Conservation (phyloP, 2,113 vertebrate genomes). For the Stictonetta naevosa region DNA sequence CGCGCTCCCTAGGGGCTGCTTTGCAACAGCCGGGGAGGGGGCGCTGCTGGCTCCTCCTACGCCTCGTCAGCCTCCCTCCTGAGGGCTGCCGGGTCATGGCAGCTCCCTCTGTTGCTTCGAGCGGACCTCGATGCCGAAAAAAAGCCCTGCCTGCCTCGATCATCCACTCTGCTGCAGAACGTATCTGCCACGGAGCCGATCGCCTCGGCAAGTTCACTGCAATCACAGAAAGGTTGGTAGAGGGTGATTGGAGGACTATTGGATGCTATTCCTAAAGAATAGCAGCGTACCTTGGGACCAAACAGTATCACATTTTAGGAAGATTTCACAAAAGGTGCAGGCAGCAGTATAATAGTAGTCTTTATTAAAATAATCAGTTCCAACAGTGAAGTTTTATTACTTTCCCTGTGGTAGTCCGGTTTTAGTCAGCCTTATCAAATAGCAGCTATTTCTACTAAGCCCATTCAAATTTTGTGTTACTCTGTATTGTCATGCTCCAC, state of each 20-base stretch:
- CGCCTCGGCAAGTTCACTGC: neutral
- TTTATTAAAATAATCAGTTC: neutral
- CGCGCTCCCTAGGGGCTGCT: no score
- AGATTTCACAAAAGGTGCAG: neutral
- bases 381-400: neutral
- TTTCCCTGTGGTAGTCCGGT: neutral
- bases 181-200: no score
- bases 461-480: neutral
- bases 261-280: neutral
- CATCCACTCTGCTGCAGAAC: no score
- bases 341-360: neutral
- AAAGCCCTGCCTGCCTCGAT: no score
- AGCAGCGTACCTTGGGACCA: neutral
- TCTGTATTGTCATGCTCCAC: neutral
- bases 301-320: neutral
- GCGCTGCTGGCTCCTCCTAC: no score
- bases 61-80: no score
- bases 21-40: no score
- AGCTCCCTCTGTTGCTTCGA: no score
- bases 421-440: neutral
- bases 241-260: neutral
- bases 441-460: neutral
- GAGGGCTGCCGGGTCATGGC: no score
- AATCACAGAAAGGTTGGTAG: neutral
- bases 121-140: no score